These are phyloP conservation scores for Gonioctena quinquepunctata DNA, from an alignment of 1,140 invertebrate species.

Conservation along the genomic window DNA sequence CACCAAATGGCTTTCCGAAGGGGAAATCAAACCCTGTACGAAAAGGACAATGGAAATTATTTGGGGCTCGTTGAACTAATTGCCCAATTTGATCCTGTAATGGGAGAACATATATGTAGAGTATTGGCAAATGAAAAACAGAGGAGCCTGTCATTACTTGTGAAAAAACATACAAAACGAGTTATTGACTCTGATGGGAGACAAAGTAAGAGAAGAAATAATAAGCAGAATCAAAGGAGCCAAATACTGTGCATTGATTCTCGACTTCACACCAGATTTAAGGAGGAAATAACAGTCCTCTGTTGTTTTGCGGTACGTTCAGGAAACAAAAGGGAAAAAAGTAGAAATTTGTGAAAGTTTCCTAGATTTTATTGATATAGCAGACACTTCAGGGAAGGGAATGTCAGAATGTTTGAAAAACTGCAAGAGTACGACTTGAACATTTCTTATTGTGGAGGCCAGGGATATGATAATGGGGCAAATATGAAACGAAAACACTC, in stretches of 20 bases:
- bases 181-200: constrained; percentile 25
- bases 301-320: constrained; percentile 20
- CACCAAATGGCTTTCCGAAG: constrained; percentile 41
- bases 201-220: background rate
- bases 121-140: background rate
- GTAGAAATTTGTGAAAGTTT: constrained; percentile 25
- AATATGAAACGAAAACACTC: constrained; percentile 46
- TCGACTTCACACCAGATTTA: constrained; percentile 32
- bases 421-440: constrained; percentile 15
- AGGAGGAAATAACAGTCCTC: constrained; percentile 26
- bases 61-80: constrained; percentile 39
- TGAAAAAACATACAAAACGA: constrained; percentile 36
- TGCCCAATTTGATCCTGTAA: constrained; percentile 40
- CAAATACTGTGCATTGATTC: constrained; percentile 29
- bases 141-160: constrained; percentile 24
- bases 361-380: constrained; percentile 20
- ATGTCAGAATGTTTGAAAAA: constrained; percentile 18
- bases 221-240: background rate
- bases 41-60: constrained; percentile 42
- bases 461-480: constrained; percentile 49
- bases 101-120: constrained; percentile 31
- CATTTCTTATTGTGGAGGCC: constrained; percentile 42
- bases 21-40: constrained; percentile 23
- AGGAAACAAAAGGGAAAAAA: constrained; percentile 8
- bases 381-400: constrained; percentile 24